Evolutionary conservation across 2,113 vertebrate genomes (phyloP), one percentile per base, ranked within the genome.

Genomic region (Thamnophis sirtalis): DNA sequence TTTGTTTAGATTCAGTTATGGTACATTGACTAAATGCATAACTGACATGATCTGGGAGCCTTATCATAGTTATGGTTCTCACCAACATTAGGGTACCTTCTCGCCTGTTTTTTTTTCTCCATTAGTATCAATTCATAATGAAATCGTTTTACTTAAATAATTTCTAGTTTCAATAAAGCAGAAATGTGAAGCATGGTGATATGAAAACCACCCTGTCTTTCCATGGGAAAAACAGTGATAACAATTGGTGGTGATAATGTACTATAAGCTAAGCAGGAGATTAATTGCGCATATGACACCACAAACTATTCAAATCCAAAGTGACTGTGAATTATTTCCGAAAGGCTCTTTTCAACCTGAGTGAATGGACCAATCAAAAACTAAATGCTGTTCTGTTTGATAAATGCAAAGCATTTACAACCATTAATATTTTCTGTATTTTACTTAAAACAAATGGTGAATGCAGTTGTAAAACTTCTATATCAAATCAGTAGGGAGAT

Each of bases 1-100:
- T 97, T 95, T 95, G 49, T 94, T 96, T 95, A 95, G 54, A 90
- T 95, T 94, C 91, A 92, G 50, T 26, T 92, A 51, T 56, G 73
- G 28, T 90, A 33, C 91, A 94, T 49, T n/a, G 26, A 87, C 28
- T 17, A 51, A 53, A 51, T 26, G 26, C 26, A 86, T 15, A 50
- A 86, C 11, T 86, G 24, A 24, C 49, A 50, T 13, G 21, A 48
- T 85, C 68, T 85, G 10, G 3, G 38, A 86, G 21, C 24, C 22
- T 86, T 50, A 50, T 86, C 11, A 86, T 86, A 49, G 49, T 86
- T 86, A 28, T 28, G 43, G 49, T 86, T 86, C 21, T 86, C 24
- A 86, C 9, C 1, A 24, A 13, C 24, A 86, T 28, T 22, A 49
- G 21, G 1, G 24, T 26, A 1, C 21, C 84, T 85, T 85, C 43